These are phyloP conservation scores for Rhingia rostrata DNA, from an alignment of 2,888 invertebrate species.

Conservation along the genomic window DNA sequence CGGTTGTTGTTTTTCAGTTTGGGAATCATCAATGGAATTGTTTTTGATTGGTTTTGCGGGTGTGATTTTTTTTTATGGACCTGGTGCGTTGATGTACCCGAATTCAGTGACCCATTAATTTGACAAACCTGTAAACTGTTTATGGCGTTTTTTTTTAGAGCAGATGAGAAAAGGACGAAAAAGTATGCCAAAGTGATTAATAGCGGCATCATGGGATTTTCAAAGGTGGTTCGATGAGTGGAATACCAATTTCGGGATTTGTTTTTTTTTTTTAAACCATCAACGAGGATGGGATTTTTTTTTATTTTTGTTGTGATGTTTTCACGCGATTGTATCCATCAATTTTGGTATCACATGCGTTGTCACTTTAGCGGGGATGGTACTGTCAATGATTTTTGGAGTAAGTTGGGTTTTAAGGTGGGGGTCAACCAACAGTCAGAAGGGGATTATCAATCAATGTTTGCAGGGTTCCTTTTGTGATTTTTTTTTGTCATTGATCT, in stretches of 20 bases:
- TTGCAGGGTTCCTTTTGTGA: too few relatives aligned
- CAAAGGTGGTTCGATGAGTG: slow-evolving; percentile 35
- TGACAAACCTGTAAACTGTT: slow-evolving; percentile 30
- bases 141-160: background rate
- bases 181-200: slow-evolving; percentile 47
- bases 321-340: slow-evolving; percentile 19
- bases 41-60: slow-evolving; percentile 40
- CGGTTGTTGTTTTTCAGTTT: background rate
- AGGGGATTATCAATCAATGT: too few relatives aligned
- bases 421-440: too few relatives aligned
- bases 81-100: background rate
- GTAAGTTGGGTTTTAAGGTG: too few relatives aligned
- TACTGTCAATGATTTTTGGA: too few relatives aligned
- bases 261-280: too few relatives aligned
- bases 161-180: background rate
- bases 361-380: background rate
- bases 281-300: background rate
- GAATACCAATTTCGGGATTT: slow-evolving; percentile 27
- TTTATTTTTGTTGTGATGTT: background rate
- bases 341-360: slow-evolving; percentile 8
- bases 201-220: slow-evolving; percentile 14
- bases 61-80: background rate
- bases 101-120: slow-evolving; percentile 56
- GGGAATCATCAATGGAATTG: slow-evolving; percentile 25
- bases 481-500: too few relatives aligned